Evolutionary conservation across 2,113 vertebrate species (phyloP), one percentile per base, ranked within the genome.

Genomic region (Sialia sialis): DNA sequence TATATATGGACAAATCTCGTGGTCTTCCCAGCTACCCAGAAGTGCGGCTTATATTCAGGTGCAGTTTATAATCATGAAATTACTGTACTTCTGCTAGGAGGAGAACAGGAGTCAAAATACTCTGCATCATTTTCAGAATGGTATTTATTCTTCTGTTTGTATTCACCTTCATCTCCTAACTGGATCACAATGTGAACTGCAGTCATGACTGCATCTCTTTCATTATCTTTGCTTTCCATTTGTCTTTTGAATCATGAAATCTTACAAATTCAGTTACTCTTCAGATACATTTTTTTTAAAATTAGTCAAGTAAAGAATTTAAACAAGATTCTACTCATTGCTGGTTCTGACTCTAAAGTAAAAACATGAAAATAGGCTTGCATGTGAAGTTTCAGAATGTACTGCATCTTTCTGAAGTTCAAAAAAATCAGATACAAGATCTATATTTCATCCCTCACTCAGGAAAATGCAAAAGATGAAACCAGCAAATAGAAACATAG

Each of bases 21-120:
- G n/a, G n/a, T n/a, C n/a, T n/a, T n/a, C n/a, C n/a, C n/a, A n/a
- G n/a, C n/a, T n/a, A n/a, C n/a, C n/a, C n/a, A n/a, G n/a, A n/a
- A n/a, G n/a, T n/a, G n/a, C n/a, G n/a, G n/a, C n/a, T n/a, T n/a
- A n/a, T n/a, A n/a, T n/a, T n/a, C n/a, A n/a, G n/a, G n/a, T n/a
- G n/a, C n/a, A n/a, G n/a, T n/a, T n/a, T n/a, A n/a, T n/a, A n/a
- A n/a, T n/a, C n/a, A n/a, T n/a, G n/a, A n/a, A n/a, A n/a, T n/a
- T n/a, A n/a, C n/a, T n/a, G n/a, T 34, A 43, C 30, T 66, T 30
- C 52, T 44, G 44, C 21, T 25, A 41, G 54, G 51, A 76, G 17
- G 15, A 60, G 44, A 78, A 55, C 0, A 0, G 30, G 27, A 77
- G 9, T 26, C 0, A 0, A 83, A 77, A 26, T 30, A 44, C 10